Evolutionary conservation across 1,140 invertebrate species (phyloP).

Genomic region (Archegozetes longisetosus): DNA sequence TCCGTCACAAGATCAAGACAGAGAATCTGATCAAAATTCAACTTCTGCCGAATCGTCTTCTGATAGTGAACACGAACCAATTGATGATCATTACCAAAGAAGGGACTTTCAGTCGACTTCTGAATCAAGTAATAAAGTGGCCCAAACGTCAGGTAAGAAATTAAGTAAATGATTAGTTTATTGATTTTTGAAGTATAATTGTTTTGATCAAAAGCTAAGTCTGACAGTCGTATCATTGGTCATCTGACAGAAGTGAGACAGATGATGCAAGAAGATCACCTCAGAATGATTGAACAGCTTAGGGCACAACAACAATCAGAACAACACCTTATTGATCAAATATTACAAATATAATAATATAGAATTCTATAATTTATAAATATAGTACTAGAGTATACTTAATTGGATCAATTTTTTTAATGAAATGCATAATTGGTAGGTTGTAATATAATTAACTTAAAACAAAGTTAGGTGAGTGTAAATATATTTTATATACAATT

Average conservation of each 20-base stretch:
- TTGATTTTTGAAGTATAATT: too few relatives aligned
- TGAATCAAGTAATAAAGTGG: too few relatives aligned
- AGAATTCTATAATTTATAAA: background rate
- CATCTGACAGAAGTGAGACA: conserved; percentile 11
- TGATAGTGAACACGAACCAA: background rate
- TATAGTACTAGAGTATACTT: background rate
- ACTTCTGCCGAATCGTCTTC: background rate
- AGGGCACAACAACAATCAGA: background rate
- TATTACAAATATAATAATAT: background rate
- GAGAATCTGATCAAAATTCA: background rate
- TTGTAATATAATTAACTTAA: too few relatives aligned
- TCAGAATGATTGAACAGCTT: conserved; percentile 13
- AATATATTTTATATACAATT: too few relatives aligned
- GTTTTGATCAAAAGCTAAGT: background rate
- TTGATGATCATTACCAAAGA: background rate
- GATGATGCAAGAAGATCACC: conserved; percentile 16
- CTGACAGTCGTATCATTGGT: conserved; percentile 1
- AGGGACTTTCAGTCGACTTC: background rate
- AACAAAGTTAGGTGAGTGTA: too few relatives aligned
- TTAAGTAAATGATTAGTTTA: too few relatives aligned
- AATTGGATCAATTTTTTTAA: too few relatives aligned
- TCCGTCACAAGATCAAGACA: too few relatives aligned
- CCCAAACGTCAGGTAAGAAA: too few relatives aligned
- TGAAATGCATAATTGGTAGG: too few relatives aligned
- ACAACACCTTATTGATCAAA: background rate